Evolutionary conservation across 2,888 invertebrate species (phyloP).

Genomic region (Drosophila borborema): DNA sequence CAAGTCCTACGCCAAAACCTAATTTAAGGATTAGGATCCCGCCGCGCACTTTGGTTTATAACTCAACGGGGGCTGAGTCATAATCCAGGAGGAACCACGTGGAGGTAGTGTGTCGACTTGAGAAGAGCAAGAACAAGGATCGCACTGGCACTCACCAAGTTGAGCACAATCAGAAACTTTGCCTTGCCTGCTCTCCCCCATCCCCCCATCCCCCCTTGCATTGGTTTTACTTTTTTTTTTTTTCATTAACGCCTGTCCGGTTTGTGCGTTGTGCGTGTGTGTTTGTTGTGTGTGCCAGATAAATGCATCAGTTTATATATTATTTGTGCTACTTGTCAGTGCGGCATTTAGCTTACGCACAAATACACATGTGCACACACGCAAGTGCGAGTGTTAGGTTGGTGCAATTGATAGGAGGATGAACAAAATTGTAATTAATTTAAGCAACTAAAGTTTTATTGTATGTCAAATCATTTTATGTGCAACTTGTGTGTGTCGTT

Average conservation of each 20-base stretch:
- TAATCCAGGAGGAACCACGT: too few relatives aligned
- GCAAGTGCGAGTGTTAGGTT: conserved; percentile 51
- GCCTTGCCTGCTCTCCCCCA: too few relatives aligned
- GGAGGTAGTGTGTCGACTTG: too few relatives aligned
- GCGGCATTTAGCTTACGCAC: conserved; percentile 33
- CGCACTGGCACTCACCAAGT: too few relatives aligned
- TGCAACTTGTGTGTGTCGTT: conserved; percentile 76
- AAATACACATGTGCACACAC: conserved; percentile 15
- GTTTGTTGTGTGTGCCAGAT: conserved; percentile 14
- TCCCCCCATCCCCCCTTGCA: too few relatives aligned
- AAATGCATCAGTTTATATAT: conserved; percentile 33
- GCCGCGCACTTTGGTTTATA: too few relatives aligned
- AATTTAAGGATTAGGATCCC: too few relatives aligned
- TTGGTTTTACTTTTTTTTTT: conserved; percentile 53
- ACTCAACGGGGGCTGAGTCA: too few relatives aligned
- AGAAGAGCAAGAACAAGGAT: too few relatives aligned
- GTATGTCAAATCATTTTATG: conserved; percentile 71
- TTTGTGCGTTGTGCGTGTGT: conserved; percentile 24
- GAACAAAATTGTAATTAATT: conserved; percentile 77
- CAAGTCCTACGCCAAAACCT: too few relatives aligned
- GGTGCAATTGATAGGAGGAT: conserved; percentile 73
- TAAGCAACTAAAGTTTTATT: conserved; percentile 79
- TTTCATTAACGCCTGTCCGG: conserved; percentile 63
- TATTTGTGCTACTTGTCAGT: conserved; percentile 35
- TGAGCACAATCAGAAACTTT: too few relatives aligned